Conservation (phyloP, 2,113 vertebrate genomes). For the Myotis lucifugus region DNA sequence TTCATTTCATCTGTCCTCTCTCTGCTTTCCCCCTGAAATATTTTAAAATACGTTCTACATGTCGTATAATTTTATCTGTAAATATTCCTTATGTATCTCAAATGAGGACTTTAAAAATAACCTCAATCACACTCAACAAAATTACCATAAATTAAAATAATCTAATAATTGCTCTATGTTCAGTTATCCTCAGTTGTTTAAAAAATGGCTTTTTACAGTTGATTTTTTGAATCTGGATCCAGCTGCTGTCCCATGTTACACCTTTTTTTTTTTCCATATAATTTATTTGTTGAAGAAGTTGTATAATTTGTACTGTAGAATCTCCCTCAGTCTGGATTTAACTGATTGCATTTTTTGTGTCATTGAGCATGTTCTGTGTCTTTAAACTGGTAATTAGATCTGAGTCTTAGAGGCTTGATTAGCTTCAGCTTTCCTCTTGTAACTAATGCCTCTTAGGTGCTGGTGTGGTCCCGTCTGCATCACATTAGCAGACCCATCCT, state of each 20-base stretch:
- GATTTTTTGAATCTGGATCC: not conserved
- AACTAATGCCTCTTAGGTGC: not conserved
- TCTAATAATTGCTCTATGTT: not conserved
- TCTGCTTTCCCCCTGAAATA: not conserved
- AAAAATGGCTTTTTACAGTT: not conserved
- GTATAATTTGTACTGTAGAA: not conserved
- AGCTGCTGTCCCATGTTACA: not conserved
- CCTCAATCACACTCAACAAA: not conserved
- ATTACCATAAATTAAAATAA: not conserved
- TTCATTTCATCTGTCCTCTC: not conserved
- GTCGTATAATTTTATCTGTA: not conserved
- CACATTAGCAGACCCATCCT: no score
- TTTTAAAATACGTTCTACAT: not conserved
- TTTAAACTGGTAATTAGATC: not conserved
- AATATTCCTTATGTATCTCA: not conserved
- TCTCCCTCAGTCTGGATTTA: not conserved
- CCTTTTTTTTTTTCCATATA: not conserved
- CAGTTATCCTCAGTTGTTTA: not conserved
- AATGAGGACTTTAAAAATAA: slow-evolving; percentile 5
- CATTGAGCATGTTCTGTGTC: not conserved
- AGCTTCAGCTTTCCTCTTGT: not conserved
- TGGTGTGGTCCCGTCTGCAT: not conserved
- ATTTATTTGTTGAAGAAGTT: slow-evolving; percentile 17
- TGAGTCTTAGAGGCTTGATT: not conserved
- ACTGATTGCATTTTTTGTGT: not conserved